Percentiles rank a stretch among this genome's conserved stretches.
Evolutionary conservation across 2,888 invertebrate genomes (phyloP).

Genomic region (Chrysodeixis includens): DNA sequence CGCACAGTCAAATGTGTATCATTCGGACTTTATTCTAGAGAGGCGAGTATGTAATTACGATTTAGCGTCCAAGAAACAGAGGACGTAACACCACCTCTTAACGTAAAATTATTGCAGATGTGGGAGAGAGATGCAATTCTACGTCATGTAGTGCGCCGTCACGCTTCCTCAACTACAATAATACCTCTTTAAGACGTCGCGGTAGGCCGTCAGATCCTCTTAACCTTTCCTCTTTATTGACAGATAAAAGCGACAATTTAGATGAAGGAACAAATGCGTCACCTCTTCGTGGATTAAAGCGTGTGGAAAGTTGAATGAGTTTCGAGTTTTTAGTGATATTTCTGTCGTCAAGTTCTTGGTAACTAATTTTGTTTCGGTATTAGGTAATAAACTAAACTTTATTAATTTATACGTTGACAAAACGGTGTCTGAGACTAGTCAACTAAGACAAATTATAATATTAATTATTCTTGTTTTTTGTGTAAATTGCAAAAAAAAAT

Average conservation of each 20-base stretch:
- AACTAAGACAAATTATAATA: not conserved
- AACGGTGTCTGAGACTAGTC: not conserved
- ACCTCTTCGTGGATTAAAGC: constrained; percentile 55
- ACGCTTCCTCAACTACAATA: too few relatives aligned
- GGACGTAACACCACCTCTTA: too few relatives aligned
- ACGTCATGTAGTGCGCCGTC: too few relatives aligned
- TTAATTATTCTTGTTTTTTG: too few relatives aligned
- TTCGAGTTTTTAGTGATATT: not conserved
- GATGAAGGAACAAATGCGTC: constrained; percentile 72
- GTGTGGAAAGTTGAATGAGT: constrained; percentile 6
- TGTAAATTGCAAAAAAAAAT: too few relatives aligned
- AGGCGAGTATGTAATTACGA: constrained; percentile 39
- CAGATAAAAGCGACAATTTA: constrained; percentile 65
- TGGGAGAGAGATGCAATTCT: too few relatives aligned
- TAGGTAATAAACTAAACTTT: not conserved
- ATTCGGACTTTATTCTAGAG: constrained; percentile 45
- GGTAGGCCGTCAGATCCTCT: too few relatives aligned
- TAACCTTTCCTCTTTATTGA: constrained; percentile 55
- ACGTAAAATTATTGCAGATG: too few relatives aligned
- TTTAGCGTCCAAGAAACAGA: constrained; percentile 54
- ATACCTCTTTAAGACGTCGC: too few relatives aligned
- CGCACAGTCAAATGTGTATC: constrained; percentile 31
- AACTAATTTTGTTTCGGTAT: not conserved
- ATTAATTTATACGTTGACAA: not conserved
- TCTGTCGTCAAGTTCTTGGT: not conserved